These are phyloP conservation scores for Zosterops lateralis DNA, from an alignment of 2,113 vertebrate genomes.

Conservation along the genomic window DNA sequence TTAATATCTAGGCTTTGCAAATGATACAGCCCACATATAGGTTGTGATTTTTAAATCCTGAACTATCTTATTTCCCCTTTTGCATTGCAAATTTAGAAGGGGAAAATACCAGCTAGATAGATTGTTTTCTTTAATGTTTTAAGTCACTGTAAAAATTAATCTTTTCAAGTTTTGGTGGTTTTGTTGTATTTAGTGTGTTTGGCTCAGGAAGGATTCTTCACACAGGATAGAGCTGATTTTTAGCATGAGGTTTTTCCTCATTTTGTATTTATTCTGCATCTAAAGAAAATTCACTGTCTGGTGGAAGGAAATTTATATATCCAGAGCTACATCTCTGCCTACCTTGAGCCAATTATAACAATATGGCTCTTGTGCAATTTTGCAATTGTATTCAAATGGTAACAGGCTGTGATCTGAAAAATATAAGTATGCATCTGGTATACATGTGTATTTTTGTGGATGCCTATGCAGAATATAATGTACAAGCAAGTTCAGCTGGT, in stretches of 20 bases:
- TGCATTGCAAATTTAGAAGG: not conserved
- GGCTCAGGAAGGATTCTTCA: not conserved
- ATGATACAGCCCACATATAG: not conserved
- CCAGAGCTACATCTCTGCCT: not conserved
- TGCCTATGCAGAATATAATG: not conserved
- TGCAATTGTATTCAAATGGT: not conserved
- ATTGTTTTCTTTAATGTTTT: not conserved
- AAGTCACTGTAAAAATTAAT: not conserved
- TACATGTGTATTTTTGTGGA: not conserved
- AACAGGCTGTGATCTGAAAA: conserved; percentile 16
- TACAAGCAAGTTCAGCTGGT: not conserved
- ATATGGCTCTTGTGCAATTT: conserved; percentile 8
- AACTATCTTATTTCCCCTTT: not conserved
- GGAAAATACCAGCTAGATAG: not conserved
- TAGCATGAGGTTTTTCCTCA: accelerated
- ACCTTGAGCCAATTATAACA: not conserved
- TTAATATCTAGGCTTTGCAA: conserved; percentile 25
- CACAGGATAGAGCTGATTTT: not conserved
- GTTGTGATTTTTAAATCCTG: not conserved
- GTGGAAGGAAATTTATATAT: not conserved
- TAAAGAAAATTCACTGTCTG: not conserved
- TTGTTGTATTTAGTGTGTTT: not conserved
- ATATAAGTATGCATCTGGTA: not conserved
- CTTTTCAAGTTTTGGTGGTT: not conserved
- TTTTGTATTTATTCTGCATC: not conserved